Evolutionary conservation across 2,113 vertebrate species (phyloP).

Genomic region (Campylomormyrus numenius): DNA sequence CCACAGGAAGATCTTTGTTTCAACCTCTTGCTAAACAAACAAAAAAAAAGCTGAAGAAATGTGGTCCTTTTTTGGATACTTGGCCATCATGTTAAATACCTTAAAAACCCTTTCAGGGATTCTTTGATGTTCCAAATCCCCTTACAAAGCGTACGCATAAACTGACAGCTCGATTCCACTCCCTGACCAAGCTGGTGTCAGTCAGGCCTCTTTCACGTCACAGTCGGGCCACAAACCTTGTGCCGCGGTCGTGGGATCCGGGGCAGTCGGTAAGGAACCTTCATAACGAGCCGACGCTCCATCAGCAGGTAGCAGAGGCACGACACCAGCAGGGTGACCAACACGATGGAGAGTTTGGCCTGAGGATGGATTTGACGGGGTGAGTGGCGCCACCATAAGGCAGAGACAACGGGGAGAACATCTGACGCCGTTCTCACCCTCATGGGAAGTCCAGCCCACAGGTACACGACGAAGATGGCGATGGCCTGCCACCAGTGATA

Average conservation of each 20-base stretch:
- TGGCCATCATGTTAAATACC: neutral
- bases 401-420: neutral
- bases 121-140: neutral
- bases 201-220: neutral
- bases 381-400: neutral
- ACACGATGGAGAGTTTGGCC: conserved; percentile 80
- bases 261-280: conserved; percentile 63
- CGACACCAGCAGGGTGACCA: conserved; percentile 63
- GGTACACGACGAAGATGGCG: conserved; percentile 83
- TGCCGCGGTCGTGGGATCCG: conserved; percentile 83
- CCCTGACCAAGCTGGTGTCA: neutral
- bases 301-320: conserved; percentile 70
- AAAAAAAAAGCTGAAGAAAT: neutral
- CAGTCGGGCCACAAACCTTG: conserved; percentile 49
- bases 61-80: neutral
- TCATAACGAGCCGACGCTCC: conserved; percentile 69
- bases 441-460: conserved; percentile 80
- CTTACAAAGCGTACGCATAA: neutral
- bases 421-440: conserved; percentile 59
- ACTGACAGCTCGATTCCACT: neutral
- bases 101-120: neutral
- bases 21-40: too few species aligned
- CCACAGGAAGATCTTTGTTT: neutral
- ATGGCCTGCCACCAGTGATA: conserved; percentile 95
- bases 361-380: conserved; percentile 29